phyloP scores from a whole-genome alignment of 2,797 vertebrate genomes.

The Orientallactaga sibirica region DNA sequence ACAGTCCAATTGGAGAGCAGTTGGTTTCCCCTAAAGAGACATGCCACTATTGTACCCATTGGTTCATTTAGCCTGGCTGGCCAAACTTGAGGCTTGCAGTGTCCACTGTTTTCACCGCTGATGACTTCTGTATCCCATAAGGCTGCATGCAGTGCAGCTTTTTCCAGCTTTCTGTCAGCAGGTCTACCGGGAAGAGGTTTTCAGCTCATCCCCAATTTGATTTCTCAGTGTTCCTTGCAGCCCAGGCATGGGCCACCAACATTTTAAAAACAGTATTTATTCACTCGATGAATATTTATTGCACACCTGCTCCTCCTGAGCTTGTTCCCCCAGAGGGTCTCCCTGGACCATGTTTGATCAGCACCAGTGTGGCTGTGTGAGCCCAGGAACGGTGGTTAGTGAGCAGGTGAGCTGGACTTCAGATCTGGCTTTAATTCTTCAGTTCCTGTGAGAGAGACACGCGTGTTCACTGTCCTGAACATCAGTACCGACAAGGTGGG shows the following conservation, averaged over 20 bases:
- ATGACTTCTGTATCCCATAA: no score
- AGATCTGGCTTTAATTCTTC: not conserved
- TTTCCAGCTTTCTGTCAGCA: no score
- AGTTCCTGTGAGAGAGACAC: not conserved
- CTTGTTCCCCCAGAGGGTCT: accelerated
- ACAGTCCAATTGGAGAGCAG: no score
- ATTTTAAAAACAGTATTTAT: not conserved
- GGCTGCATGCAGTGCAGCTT: no score
- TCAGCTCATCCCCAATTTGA: no score
- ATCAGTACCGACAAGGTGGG: not conserved
- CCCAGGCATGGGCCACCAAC: not conserved
- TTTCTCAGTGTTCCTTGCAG: no score
- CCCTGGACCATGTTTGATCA: not conserved
- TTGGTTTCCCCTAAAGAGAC: no score
- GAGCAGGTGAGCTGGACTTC: not conserved
- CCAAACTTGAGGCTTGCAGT: no score
- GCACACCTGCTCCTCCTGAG: accelerated
- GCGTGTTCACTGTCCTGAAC: accelerated
- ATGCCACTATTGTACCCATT: no score
- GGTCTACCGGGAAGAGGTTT: no score
- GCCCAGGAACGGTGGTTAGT: not conserved
- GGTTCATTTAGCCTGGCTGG: no score
- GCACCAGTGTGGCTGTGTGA: not conserved
- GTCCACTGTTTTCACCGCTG: no score
- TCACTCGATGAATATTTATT: not conserved